A percentile compares a stretch with the other conserved stretches of the same genome.
phyloP scores from a whole-genome alignment of 2,113 vertebrate genomes.

The Trogon melanurus region DNA sequence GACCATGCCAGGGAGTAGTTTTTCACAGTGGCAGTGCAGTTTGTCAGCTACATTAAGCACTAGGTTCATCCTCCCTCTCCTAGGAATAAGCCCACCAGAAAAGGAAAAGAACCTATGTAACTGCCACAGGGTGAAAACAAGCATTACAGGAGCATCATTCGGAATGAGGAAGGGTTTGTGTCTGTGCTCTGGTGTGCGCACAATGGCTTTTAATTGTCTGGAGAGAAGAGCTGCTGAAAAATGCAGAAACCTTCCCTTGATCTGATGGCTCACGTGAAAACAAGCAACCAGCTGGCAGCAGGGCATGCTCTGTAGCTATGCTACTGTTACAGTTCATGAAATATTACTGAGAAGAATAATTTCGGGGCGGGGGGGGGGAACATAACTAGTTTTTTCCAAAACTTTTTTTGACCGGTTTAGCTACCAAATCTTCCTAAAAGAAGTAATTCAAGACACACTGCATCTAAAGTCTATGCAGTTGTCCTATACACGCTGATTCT shows the following conservation, averaged over 20 bases:
- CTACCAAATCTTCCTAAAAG: not conserved
- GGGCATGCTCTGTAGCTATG: not conserved
- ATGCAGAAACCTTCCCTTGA: not conserved
- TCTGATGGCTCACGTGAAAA: not conserved
- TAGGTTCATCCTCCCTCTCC: not conserved
- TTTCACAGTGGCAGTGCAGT: not conserved
- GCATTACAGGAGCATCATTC: not conserved
- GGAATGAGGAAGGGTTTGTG: not conserved
- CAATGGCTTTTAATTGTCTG: not conserved
- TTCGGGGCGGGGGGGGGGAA: not conserved
- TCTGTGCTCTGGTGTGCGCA: not conserved
- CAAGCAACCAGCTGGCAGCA: not conserved
- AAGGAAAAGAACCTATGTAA: not conserved
- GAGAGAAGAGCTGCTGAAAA: conserved; percentile 1
- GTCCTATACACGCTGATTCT: not conserved
- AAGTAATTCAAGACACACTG: not conserved
- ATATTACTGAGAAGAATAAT: not conserved
- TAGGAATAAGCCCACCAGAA: not conserved
- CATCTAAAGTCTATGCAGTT: not conserved
- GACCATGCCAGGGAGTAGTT: not conserved
- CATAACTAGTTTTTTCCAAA: not conserved
- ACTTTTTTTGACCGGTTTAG: not conserved
- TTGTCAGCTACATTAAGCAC: not conserved
- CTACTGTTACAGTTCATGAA: not conserved
- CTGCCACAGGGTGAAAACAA: not conserved